Conservation (phyloP, 2,797 vertebrate species). For the Cynopterus sphinx region DNA sequence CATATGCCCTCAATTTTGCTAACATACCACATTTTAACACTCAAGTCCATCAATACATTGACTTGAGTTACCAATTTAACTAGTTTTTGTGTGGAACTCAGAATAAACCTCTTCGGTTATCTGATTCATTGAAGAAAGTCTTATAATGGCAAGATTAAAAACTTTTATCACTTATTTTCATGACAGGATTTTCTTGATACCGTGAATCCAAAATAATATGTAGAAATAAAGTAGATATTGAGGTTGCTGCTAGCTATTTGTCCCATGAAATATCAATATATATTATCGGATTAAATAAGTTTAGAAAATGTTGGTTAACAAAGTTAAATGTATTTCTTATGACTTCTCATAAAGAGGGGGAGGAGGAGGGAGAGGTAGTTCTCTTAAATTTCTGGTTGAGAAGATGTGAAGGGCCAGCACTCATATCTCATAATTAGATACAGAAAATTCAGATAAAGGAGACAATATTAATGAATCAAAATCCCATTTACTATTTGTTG, state of each 20-base stretch:
- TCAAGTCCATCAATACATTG: background rate
- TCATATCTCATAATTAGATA: background rate
- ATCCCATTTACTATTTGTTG: conserved; percentile 22
- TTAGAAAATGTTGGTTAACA: conserved; percentile 3
- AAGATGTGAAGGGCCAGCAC: background rate
- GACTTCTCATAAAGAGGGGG: background rate
- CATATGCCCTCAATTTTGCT: background rate
- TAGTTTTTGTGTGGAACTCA: background rate
- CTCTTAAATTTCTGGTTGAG: conserved; percentile 37
- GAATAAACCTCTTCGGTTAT: background rate
- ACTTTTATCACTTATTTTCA: background rate
- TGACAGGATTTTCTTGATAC: background rate
- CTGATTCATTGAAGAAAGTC: conserved; percentile 4
- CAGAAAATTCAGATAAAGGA: background rate
- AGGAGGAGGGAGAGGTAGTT: background rate
- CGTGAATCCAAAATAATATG: background rate
- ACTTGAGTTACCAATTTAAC: background rate
- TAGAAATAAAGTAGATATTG: background rate
- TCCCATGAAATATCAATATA: background rate
- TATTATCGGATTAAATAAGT: background rate
- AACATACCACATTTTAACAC: background rate
- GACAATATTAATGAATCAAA: background rate
- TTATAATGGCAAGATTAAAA: conserved; percentile 1
- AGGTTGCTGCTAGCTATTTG: background rate
- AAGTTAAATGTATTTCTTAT: background rate